Conservation (phyloP, 2,113 vertebrate species). For the Microtus pennsylvanicus region DNA sequence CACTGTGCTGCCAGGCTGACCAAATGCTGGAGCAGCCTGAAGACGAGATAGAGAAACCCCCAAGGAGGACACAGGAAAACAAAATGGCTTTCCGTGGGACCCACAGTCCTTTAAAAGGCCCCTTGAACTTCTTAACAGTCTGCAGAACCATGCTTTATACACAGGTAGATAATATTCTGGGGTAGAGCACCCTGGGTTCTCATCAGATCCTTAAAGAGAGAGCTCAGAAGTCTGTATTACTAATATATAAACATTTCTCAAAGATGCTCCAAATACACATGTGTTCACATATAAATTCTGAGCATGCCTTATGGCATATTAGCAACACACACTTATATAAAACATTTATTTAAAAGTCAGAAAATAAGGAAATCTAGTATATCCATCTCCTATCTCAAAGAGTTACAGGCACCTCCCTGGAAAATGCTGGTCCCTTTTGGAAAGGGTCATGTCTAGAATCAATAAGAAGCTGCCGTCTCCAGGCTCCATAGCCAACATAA, state of each 20-base stretch:
- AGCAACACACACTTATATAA: not conserved
- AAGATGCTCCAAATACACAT: not conserved
- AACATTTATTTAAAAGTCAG: not conserved
- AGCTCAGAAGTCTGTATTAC: fast-evolving
- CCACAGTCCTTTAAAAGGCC: too few species aligned
- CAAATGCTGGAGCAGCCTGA: not conserved
- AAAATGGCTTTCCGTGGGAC: not conserved
- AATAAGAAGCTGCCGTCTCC: not conserved
- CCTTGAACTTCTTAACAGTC: not conserved
- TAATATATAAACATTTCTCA: not conserved
- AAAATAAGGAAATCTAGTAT: not conserved
- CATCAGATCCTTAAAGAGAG: not conserved
- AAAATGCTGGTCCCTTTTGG: not conserved
- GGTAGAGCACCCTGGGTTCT: not conserved
- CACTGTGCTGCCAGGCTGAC: not conserved
- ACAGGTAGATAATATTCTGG: not conserved
- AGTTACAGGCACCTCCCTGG: not conserved
- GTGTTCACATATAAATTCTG: not conserved
- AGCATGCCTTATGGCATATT: too few species aligned
- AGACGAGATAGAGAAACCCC: not conserved
- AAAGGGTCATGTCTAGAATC: not conserved
- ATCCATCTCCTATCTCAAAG: not conserved
- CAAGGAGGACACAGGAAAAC: not conserved
- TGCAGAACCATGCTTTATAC: not conserved
- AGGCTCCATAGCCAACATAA: not conserved